Base-by-base conservation (phyloP, 2,113 vertebrate genomes). In the Zapornia atra region DNA sequence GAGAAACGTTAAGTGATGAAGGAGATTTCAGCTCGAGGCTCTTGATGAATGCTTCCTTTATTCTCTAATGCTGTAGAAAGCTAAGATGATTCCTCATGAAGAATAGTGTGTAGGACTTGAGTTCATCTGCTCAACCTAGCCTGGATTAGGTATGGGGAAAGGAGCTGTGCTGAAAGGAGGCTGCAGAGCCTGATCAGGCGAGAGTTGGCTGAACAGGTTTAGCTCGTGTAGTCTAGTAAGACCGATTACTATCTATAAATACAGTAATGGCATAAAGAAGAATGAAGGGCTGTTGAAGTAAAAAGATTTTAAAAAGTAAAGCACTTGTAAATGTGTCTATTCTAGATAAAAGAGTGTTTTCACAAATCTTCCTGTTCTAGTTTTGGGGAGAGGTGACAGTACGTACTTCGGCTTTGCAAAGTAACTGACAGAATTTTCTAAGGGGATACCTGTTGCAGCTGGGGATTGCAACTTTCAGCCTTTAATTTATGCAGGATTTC, bases 391-490 rank as follows among this genome's bases (percentile, higher is more conserved):
- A 86, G 54, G 84, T 88, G 42, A 16, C 8, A 21, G 31, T 25
- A 24, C 9, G 36, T 71, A 31, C 65, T 53, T 54, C 24, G 20
- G 46, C 75, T 88, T 25, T 83, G 60, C 17, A 34, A 29, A 9
- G 15, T 50, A 4, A 44, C 0, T 1, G 59, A 26, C 44, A n/a
- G 19, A 56, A 44, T 2, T 10, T 25, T 33, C 3, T 29, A 8
- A n/a, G 19, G 33, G 34, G 65, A 34, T 68, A 57, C 57, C n/a
- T 90, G 59, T 57, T 69, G 82, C 75, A 90, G 70, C 12, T 60
- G 57, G 26, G 26, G 3, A 61, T 72, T 94, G 82, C 50, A 82
- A 10, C n/a, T 59, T 91, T 56, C 46, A 54, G 53, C 6, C 51
- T 90, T n/a, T 6, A 17, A 6, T 38, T 46, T 31, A 22, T 66